Base-by-base conservation (phyloP, 2,888 invertebrate genomes). In the Frankliniella fusca region DNA sequence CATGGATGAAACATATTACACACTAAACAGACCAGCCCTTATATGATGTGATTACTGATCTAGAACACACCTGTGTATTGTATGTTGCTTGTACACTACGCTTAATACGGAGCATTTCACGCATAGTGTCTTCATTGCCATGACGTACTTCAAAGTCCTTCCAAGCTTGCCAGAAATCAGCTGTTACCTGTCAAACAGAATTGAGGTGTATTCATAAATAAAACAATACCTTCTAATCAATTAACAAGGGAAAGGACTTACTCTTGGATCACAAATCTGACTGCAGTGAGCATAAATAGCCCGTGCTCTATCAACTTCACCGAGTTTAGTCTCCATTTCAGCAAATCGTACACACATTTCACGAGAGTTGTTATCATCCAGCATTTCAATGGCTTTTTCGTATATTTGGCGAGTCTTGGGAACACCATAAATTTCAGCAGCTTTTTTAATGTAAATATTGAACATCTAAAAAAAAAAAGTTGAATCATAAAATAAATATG, bases 51-150 rank as follows among this genome's bases (percentile, higher is more conserved):
- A 81, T 23, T 28, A 1, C 20, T 81, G 18, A 15, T 27, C 12
- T 28, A 28, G 20, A 76, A 80, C 70, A 65, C 70, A 93, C 93
- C 90, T 99, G 98, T 0, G 98, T 99, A 88, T 99, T 99, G 88
- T 97, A 99, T 86, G 96, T 96, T 8, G 99, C 99, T 89, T 98
- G 98, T 0, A 99, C 96, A 87, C 97, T 97, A 85, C 99, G 92
- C 89, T 98, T 98, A 84, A 99, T 98, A 86, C 99, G 91, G 85
- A 99, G 90, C 98, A 99, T 98, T 90, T 99, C 99, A 80, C 98
- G 91, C 93, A 99, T 97, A 0, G 99, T 99, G 87, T 99, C 99
- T 88, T 99, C 99, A 89, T 99, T 99, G 23, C 99, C 99, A 89
- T 99, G 99, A 81, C 96, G 93, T 27, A 99, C 96, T 90, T 99